Evolutionary conservation across 37 sponge, comb jelly and placozoan species (phyloP).

Genomic region (Cladorhizidae sp.): DNA sequence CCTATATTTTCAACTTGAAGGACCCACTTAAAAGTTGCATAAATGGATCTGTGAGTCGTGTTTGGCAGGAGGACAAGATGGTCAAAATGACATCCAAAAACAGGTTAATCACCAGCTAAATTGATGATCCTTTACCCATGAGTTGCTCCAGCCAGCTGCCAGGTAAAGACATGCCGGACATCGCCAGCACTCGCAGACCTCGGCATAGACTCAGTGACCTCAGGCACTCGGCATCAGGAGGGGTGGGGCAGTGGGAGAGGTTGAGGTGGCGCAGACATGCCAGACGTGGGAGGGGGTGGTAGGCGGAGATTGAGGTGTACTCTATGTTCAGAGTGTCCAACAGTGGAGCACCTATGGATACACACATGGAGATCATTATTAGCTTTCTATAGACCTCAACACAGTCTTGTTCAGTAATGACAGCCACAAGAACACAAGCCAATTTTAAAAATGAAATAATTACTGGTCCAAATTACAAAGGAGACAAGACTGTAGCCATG

Average conservation of each 20-base stretch:
- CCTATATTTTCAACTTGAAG: no score
- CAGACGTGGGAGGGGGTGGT: slow-evolving; percentile 17
- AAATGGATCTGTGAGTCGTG: no score
- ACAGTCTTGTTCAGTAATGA: no score
- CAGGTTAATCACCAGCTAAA: no score
- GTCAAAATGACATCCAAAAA: no score
- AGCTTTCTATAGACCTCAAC: background rate
- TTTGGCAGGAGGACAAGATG: no score
- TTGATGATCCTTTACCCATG: background rate
- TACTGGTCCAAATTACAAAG: no score
- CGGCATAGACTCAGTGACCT: slow-evolving; percentile 20
- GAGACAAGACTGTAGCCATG: no score
- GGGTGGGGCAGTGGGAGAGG: slow-evolving; percentile 32
- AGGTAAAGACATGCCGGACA: slow-evolving; percentile 15
- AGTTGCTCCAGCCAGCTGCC: slow-evolving; percentile 9
- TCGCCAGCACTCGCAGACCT: slow-evolving; percentile 14
- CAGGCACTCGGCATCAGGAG: background rate
- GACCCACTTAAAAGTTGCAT: no score
- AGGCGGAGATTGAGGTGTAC: slow-evolving; percentile 29
- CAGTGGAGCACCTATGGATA: slow-evolving; percentile 34
- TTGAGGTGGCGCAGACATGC: slow-evolving; percentile 28
- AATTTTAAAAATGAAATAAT: no score
- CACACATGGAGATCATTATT: background rate
- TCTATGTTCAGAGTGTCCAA: slow-evolving; percentile 47
- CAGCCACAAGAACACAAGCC: no score